Percentiles rank a stretch among this genome's conserved stretches.
Conservation (phyloP, 2,113 vertebrate genomes). For the Eulacestoma nigropectus region DNA sequence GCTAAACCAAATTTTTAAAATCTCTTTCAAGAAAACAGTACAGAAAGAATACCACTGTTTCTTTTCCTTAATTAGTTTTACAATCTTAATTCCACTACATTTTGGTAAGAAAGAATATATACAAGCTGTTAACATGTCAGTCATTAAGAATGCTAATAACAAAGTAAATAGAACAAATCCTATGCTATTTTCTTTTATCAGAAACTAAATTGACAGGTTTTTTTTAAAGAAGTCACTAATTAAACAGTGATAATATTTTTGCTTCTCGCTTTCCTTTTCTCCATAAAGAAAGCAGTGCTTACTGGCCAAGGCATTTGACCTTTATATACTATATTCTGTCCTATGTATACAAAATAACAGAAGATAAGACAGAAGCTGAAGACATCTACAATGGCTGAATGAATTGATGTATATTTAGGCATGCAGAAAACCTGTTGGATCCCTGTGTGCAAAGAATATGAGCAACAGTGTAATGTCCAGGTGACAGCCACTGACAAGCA, state of each 20-base stretch:
- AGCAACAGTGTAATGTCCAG: background rate
- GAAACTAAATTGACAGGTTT: background rate
- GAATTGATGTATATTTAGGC: background rate
- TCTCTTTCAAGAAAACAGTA: background rate
- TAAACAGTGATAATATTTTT: background rate
- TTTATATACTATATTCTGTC: background rate
- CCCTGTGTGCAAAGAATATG: background rate
- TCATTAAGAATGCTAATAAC: background rate
- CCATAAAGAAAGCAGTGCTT: background rate
- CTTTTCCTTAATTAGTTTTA: background rate
- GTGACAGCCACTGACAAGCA: background rate
- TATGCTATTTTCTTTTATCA: background rate
- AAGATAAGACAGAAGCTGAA: background rate
- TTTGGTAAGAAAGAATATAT: background rate
- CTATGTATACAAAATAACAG: background rate
- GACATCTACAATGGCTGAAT: background rate
- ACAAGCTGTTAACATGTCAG: background rate
- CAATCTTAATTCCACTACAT: background rate
- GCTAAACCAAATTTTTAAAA: background rate
- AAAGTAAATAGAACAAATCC: background rate
- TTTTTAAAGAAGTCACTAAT: background rate
- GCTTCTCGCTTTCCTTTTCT: background rate
- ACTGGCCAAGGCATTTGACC: background rate
- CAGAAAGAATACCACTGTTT: background rate
- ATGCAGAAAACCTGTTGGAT: background rate